Percentiles rank a stretch among this genome's conserved stretches.
phyloP scores from a whole-genome alignment of 2,797 vertebrate species.

The Oreortyx pictus region DNA sequence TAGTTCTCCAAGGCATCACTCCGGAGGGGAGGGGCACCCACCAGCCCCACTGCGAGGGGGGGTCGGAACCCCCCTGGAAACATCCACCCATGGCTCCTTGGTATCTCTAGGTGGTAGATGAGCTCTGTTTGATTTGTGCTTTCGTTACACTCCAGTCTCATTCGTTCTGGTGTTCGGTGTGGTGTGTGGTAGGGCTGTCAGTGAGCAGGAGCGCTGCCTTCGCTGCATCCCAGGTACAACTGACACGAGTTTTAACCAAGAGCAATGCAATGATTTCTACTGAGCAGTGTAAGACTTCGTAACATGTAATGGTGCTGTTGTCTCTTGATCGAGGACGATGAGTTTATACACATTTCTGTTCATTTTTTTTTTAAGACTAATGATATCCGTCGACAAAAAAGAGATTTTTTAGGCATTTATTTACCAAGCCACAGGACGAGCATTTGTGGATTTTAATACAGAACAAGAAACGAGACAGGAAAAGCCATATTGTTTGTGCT shows the following conservation, averaged over 20 bases:
- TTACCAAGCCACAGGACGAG: not conserved
- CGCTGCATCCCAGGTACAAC: not conserved
- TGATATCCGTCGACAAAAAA: not conserved
- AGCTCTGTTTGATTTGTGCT: not conserved
- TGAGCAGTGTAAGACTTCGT: fast-evolving
- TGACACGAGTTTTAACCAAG: not conserved
- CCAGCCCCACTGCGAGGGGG: no score
- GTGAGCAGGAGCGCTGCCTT: fast-evolving
- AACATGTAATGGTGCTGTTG: fast-evolving
- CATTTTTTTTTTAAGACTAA: not conserved
- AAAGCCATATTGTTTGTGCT: not conserved
- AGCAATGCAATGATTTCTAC: not conserved
- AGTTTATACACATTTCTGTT: not conserved
- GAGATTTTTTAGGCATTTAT: not conserved
- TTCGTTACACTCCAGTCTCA: not conserved
- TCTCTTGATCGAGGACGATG: not conserved
- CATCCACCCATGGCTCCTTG: not conserved
- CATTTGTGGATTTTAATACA: not conserved
- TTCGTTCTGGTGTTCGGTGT: not conserved
- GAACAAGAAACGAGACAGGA: not conserved
- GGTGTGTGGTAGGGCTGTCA: not conserved
- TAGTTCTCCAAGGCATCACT: not conserved
- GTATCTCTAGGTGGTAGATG: fast-evolving
- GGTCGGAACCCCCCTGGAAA: no score
- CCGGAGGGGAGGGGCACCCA: no score